phyloP scores from a whole-genome alignment of 1,140 invertebrate genomes.

The Drosophila serrata region DNA sequence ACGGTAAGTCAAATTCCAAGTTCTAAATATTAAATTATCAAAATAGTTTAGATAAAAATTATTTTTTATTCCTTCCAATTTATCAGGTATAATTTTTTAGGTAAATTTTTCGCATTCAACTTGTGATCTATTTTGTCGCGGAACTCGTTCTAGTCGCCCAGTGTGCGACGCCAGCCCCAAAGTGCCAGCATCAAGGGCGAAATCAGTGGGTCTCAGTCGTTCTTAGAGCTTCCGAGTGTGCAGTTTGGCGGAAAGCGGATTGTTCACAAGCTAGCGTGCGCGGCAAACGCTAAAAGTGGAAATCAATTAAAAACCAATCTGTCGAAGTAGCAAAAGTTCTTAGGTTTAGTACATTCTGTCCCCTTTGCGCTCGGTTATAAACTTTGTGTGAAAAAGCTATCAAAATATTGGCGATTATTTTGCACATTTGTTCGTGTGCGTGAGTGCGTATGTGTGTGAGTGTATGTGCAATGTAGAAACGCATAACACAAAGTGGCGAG shows the following conservation, averaged over 20 bases:
- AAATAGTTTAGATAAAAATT: too few relatives aligned
- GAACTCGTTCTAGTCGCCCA: slow-evolving; percentile 3
- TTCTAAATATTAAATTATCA: too few relatives aligned
- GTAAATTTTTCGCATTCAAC: too few relatives aligned
- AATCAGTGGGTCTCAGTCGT: slow-evolving; percentile 41
- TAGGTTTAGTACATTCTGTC: slow-evolving; percentile 9
- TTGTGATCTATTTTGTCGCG: not conserved
- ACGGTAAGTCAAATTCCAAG: too few relatives aligned
- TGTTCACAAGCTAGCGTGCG: slow-evolving; percentile 19
- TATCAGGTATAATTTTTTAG: too few relatives aligned
- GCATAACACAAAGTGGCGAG: slow-evolving; percentile 25
- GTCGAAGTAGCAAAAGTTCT: slow-evolving; percentile 23
- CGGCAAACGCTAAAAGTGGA: slow-evolving; percentile 7
- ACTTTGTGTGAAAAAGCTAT: not conserved
- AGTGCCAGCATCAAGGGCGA: slow-evolving; percentile 4
- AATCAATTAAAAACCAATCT: slow-evolving; percentile 27
- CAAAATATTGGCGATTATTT: slow-evolving; percentile 2
- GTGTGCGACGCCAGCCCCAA: slow-evolving; percentile 20
- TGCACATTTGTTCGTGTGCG: slow-evolving; percentile 7
- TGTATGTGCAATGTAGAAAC: slow-evolving; percentile 21
- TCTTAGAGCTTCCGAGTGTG: slow-evolving; percentile 53
- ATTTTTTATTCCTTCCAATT: too few relatives aligned
- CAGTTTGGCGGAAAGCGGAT: slow-evolving; percentile 34
- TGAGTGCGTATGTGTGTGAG: slow-evolving; percentile 1
- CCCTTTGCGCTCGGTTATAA: not conserved